These are phyloP conservation scores for Ascidia mentula DNA, from an alignment of 23 tunicate genomes.

Conservation along the genomic window DNA sequence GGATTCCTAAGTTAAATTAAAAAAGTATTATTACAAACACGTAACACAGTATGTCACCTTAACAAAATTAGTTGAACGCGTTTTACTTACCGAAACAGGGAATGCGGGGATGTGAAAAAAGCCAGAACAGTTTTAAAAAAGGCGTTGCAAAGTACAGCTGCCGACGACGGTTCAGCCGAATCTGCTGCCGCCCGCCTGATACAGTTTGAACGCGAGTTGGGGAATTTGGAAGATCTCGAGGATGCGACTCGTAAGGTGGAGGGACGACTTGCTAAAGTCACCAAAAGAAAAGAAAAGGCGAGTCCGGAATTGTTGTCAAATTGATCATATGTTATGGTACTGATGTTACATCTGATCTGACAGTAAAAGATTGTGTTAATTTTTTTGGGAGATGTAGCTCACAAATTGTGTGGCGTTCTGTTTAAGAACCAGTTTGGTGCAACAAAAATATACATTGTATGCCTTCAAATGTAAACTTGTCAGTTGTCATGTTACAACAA, in stretches of 20 bases:
- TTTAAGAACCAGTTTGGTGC: too few species aligned
- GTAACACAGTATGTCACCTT: too few species aligned
- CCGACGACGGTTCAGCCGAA: slow-evolving; percentile 72
- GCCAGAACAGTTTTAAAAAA: slow-evolving; percentile 52
- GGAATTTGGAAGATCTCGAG: slow-evolving; percentile 65
- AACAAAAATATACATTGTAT: too few species aligned
- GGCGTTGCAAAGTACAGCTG: slow-evolving; percentile 71
- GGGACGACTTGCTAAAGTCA: slow-evolving; percentile 52
- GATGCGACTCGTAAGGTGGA: slow-evolving; percentile 62
- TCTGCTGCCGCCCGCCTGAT: slow-evolving; percentile 46
- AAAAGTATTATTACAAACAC: not conserved
- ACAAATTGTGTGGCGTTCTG: too few species aligned
- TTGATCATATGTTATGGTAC: too few species aligned
- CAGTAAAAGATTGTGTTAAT: too few species aligned
- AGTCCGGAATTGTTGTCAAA: not conserved
- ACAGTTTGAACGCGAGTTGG: slow-evolving; percentile 75
- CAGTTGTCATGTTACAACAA: too few species aligned
- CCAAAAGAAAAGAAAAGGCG: slow-evolving; percentile 71
- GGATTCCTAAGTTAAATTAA: not conserved
- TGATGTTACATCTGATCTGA: too few species aligned
- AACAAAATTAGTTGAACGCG: too few species aligned
- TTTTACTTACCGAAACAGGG: slow-evolving; percentile 21
- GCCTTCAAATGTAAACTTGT: too few species aligned
- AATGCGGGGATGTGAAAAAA: slow-evolving; percentile 44
- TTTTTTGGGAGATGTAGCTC: too few species aligned